Percentiles rank a stretch among this genome's conserved stretches.
Conservation (phyloP, 2,113 vertebrate species). For the Erythrolamprus reginae region DNA sequence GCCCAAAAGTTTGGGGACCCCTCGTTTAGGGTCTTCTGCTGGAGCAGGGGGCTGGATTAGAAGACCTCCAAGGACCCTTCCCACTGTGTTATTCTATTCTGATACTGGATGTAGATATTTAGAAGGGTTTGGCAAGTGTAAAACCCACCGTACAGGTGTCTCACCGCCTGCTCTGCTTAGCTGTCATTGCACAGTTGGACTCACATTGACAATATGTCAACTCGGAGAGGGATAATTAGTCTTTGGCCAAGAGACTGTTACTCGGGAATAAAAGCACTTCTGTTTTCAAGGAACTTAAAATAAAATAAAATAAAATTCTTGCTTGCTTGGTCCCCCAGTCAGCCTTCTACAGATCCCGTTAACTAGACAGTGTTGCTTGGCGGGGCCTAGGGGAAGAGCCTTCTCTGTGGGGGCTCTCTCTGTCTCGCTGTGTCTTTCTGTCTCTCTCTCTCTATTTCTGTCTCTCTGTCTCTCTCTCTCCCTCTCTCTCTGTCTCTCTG, state of each 20-base stretch:
- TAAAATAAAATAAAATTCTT: background rate
- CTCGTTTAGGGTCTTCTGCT: no score
- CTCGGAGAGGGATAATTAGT: slow-evolving; percentile 50
- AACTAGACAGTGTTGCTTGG: no score
- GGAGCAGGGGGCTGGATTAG: no score
- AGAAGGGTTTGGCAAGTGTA: background rate
- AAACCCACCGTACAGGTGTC: background rate
- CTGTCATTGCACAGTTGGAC: background rate
- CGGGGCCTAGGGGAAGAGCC: no score
- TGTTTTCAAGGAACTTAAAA: slow-evolving; percentile 18
- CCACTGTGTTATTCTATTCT: background rate
- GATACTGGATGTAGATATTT: background rate
- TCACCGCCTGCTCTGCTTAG: background rate
- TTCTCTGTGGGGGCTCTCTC: no score
- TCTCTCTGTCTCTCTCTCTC: no score
- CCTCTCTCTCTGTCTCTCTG: no score
- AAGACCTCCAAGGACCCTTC: background rate
- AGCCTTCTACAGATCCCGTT: no score
- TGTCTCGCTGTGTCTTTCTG: no score
- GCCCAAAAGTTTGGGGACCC: no score
- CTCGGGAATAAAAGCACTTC: slow-evolving; percentile 44
- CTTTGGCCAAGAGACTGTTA: slow-evolving; percentile 31
- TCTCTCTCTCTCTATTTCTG: no score
- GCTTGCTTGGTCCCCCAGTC: no score
- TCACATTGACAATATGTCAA: slow-evolving; percentile 35